phyloP scores from a whole-genome alignment of 2,797 vertebrate genomes.

The Falco columbarius region DNA sequence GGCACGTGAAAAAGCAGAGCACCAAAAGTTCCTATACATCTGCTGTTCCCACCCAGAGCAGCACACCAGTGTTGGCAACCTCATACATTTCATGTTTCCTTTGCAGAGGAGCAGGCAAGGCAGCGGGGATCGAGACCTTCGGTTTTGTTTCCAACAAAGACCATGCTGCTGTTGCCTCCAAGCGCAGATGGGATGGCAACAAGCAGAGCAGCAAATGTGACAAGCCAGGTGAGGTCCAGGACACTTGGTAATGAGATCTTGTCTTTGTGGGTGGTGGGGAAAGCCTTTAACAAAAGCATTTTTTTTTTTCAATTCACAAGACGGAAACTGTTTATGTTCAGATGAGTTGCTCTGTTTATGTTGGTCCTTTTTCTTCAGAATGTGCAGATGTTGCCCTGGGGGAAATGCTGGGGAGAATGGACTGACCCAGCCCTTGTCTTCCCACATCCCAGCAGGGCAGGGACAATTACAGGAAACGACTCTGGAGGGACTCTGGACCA shows the following conservation, averaged over 20 bases:
- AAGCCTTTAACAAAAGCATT: neutral
- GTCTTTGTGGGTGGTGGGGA: neutral
- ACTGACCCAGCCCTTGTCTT: neutral
- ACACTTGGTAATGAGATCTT: neutral
- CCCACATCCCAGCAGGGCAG: neutral
- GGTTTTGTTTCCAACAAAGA: neutral
- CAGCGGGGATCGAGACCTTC: neutral
- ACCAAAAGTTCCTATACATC: neutral
- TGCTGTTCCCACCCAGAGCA: neutral
- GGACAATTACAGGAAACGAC: rapidly evolving
- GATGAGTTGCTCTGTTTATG: neutral
- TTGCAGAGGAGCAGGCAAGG: neutral
- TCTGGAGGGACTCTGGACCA: neutral
- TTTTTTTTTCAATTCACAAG: neutral
- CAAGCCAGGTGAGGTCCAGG: neutral
- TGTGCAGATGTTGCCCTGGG: neutral
- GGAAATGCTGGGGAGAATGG: neutral
- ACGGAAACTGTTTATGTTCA: neutral
- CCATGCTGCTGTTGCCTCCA: neutral
- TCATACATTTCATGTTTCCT: neutral
- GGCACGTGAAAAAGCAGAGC: neutral
- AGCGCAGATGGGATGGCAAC: rapidly evolving
- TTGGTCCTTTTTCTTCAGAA: neutral
- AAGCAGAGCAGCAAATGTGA: neutral
- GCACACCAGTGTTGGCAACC: neutral